Conservation (phyloP, 2,888 invertebrate species). For the Chrysomela aeneicollis region DNA sequence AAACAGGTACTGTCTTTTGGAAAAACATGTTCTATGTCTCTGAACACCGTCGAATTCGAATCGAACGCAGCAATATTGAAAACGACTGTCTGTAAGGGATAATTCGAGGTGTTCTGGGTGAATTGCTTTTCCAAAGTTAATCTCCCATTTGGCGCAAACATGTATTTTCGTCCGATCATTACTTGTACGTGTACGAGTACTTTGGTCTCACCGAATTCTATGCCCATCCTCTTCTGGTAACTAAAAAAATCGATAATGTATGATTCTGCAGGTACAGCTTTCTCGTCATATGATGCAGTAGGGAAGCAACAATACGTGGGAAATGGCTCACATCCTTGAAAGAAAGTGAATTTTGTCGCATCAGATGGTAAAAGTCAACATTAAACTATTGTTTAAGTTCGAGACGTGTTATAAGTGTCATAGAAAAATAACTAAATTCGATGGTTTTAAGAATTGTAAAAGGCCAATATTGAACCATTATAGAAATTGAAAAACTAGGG, state of each 20-base stretch:
- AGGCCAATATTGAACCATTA: no score
- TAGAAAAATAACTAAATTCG: no score
- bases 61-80: constrained; percentile 64
- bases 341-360: no score
- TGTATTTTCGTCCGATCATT: constrained; percentile 73
- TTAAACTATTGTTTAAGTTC: no score
- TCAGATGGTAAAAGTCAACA: no score
- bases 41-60: constrained; percentile 52
- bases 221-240: constrained; percentile 77
- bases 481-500: no score
- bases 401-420: no score
- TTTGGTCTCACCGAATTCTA: constrained; percentile 74
- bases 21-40: constrained; percentile 71
- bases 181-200: constrained; percentile 76
- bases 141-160: constrained; percentile 68
- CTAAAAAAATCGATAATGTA: constrained; percentile 59
- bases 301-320: no score
- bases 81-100: constrained; percentile 75
- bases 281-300: no score
- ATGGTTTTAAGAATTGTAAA: no score
- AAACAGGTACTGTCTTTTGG: constrained; percentile 75
- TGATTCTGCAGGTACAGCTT: no score
- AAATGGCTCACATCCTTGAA: no score
- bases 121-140: constrained; percentile 77
- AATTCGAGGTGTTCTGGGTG: constrained; percentile 68